Evolutionary conservation across 2,888 invertebrate genomes (phyloP).

Genomic region (Rotaria macrura): DNA sequence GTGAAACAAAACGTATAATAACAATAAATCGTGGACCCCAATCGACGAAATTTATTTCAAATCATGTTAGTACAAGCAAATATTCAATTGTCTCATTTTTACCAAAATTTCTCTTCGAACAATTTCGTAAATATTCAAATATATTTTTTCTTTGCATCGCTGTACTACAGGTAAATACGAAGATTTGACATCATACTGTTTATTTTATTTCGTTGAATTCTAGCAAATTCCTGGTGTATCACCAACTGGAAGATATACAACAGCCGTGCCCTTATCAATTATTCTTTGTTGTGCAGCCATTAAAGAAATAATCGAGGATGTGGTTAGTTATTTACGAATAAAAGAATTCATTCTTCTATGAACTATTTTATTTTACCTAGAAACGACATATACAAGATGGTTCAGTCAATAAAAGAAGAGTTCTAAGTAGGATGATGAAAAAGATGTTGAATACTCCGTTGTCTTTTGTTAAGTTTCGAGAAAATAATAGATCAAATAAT

Average conservation of each 20-base stretch:
- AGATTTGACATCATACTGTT: neutral
- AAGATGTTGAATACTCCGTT: too few relatives aligned
- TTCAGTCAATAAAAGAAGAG: neutral
- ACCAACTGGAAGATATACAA: conserved; percentile 94
- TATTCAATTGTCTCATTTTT: conserved; percentile 72
- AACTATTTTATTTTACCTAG: neutral
- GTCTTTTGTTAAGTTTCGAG: too few relatives aligned
- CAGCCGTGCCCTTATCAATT: conserved; percentile 87
- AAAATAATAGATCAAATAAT: too few relatives aligned
- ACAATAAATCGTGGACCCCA: conserved; percentile 8
- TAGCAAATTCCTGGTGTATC: conserved; percentile 99
- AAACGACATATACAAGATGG: conserved; percentile 25
- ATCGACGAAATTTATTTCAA: neutral
- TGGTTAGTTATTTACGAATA: conserved; percentile 55
- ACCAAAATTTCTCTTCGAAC: conserved; percentile 95
- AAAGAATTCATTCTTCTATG: neutral
- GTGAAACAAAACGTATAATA: neutral
- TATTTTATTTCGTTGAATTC: conserved; percentile 31
- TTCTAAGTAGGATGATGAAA: neutral
- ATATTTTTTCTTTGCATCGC: conserved; percentile 97
- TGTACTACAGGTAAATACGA: conserved; percentile 63
- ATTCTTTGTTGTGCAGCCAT: conserved; percentile 89
- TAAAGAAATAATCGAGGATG: conserved; percentile 95
- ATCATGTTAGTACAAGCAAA: conserved; percentile 73
- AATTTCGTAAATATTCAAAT: conserved; percentile 96